Evolutionary conservation across 1,140 invertebrate species (phyloP).

Genomic region (Nephila pilipes): DNA sequence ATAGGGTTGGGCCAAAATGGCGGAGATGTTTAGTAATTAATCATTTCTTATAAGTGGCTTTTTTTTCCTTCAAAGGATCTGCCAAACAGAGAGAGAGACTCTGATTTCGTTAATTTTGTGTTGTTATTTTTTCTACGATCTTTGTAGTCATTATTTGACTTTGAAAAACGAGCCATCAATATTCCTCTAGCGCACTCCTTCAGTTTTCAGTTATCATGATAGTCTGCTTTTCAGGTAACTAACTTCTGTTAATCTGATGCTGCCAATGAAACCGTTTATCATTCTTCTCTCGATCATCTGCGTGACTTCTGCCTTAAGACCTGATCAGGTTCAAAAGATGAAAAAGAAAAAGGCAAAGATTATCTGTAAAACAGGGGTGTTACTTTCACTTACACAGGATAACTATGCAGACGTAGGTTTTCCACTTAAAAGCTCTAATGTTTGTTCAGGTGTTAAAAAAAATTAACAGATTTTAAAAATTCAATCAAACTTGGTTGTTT

Average conservation of each 20-base stretch:
- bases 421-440: background rate
- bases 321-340: background rate
- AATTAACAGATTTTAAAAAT: background rate
- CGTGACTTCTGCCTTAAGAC: slow-evolving; percentile 60
- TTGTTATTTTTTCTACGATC: slow-evolving; percentile 49
- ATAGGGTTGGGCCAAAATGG: slow-evolving; percentile 49
- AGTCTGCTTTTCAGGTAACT: slow-evolving; percentile 54
- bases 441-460: background rate
- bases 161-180: slow-evolving; percentile 68
- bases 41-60: slow-evolving; percentile 72
- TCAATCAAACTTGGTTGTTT: too few relatives aligned
- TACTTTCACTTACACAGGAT: background rate
- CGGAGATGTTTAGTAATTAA: slow-evolving; percentile 62
- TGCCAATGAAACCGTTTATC: slow-evolving; percentile 69
- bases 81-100: slow-evolving; percentile 11
- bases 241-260: slow-evolving; percentile 63
- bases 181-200: slow-evolving; percentile 54
- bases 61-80: slow-evolving; percentile 53
- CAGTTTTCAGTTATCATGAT: slow-evolving; percentile 55
- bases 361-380: slow-evolving; percentile 6
- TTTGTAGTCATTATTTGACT: slow-evolving; percentile 68
- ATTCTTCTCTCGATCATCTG: slow-evolving; percentile 44
- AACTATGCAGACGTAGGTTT: background rate
- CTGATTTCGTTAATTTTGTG: slow-evolving; percentile 46
- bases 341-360: background rate